phyloP scores from a whole-genome alignment of 2,888 invertebrate genomes.

The Patella ulyssiponensis region DNA sequence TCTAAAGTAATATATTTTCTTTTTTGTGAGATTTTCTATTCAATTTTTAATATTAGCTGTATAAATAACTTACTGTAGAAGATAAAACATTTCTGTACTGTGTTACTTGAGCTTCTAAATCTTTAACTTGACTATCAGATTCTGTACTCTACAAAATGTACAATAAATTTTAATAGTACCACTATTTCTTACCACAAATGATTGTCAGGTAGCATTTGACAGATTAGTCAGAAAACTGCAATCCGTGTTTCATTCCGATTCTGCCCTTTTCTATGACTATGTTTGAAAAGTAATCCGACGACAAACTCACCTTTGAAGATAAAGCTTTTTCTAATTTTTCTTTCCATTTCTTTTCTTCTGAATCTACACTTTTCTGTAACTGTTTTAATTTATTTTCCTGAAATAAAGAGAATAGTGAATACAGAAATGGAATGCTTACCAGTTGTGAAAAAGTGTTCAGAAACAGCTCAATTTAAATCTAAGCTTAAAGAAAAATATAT shows the following conservation, averaged over 20 bases:
- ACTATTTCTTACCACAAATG: background rate
- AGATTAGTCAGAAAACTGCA: too few relatives aligned
- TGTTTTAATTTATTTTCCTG: conserved; percentile 84
- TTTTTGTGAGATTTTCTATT: too few relatives aligned
- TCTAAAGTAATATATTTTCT: too few relatives aligned
- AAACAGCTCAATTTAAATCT: too few relatives aligned
- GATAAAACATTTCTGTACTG: conserved; percentile 36
- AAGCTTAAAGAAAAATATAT: too few relatives aligned
- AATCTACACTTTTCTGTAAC: conserved; percentile 82
- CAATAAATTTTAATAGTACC: background rate
- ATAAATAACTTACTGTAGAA: conserved; percentile 29
- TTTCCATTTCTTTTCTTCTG: conserved; percentile 82
- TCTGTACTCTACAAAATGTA: background rate
- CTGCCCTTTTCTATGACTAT: too few relatives aligned
- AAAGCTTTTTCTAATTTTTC: conserved; percentile 40
- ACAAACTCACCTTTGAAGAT: background rate
- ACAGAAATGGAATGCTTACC: background rate
- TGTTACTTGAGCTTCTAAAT: conserved; percentile 30
- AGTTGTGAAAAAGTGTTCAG: too few relatives aligned
- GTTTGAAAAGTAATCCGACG: too few relatives aligned
- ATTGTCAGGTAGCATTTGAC: too few relatives aligned
- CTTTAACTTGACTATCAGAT: conserved; percentile 11
- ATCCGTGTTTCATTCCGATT: too few relatives aligned
- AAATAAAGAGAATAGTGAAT: conserved; percentile 23
- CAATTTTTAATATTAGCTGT: too few relatives aligned